Conservation (phyloP, 2,888 invertebrate species). For the Hoplodrina blanda region DNA sequence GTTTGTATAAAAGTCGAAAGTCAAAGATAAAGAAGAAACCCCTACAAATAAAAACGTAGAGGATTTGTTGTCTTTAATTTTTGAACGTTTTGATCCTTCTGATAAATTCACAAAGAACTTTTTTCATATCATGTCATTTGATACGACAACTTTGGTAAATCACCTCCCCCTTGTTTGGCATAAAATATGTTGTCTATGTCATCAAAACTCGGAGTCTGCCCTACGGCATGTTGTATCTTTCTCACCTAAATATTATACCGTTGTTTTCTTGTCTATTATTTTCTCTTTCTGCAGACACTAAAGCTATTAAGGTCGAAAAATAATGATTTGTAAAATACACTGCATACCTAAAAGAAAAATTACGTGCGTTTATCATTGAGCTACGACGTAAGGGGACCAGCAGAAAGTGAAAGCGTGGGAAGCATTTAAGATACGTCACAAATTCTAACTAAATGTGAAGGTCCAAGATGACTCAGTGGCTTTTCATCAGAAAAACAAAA, state of each 20-base stretch:
- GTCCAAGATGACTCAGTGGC: constrained; percentile 57
- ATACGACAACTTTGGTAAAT: constrained; percentile 15
- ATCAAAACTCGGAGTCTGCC: constrained; percentile 39
- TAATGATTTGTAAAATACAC: constrained; percentile 19
- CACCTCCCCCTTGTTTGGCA: constrained; percentile 14
- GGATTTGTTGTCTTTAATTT: background rate
- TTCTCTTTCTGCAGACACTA: constrained; percentile 25
- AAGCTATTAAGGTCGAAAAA: constrained; percentile 28
- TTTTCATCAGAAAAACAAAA: constrained; percentile 65
- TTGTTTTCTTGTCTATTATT: constrained; percentile 18
- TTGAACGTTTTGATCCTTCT: background rate
- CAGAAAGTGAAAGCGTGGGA: constrained; percentile 63
- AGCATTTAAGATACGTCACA: constrained; percentile 46
- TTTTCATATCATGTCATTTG: constrained; percentile 22
- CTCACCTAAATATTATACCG: constrained; percentile 33
- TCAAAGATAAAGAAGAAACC: too few relatives aligned
- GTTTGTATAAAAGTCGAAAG: too few relatives aligned
- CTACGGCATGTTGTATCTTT: constrained; percentile 40
- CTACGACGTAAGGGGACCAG: constrained; percentile 29
- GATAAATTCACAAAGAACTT: constrained; percentile 2
- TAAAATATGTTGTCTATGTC: constrained; percentile 44
- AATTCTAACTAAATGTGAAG: constrained; percentile 60
- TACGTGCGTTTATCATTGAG: constrained; percentile 41
- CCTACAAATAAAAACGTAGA: background rate
- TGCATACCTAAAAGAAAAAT: constrained; percentile 35